These are phyloP conservation scores for Pantelozetes paolii DNA, from an alignment of 2,888 invertebrate genomes.

Conservation along the genomic window DNA sequence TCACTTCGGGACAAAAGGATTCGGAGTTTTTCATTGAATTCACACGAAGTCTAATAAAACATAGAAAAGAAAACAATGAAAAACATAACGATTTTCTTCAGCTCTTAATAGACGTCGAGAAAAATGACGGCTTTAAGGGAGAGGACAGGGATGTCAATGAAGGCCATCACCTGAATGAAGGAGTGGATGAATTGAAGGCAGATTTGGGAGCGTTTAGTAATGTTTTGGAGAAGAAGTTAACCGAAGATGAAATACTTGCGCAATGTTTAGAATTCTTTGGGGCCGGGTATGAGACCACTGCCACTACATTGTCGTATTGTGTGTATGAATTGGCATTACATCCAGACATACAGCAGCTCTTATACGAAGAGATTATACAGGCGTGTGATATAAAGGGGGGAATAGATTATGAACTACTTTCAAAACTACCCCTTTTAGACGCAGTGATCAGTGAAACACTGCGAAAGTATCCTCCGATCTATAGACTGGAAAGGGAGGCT, in stretches of 20 bases:
- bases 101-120: slow-evolving; percentile 33
- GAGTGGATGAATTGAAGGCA: background rate
- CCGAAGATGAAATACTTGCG: background rate
- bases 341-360: slow-evolving; percentile 57
- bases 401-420: background rate
- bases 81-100: slow-evolving; percentile 31
- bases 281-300: slow-evolving; percentile 65
- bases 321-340: slow-evolving; percentile 59
- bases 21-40: background rate
- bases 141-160: slow-evolving; percentile 16
- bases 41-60: background rate
- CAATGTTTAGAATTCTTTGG: slow-evolving; percentile 58
- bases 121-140: background rate
- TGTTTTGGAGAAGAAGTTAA: background rate
- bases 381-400: background rate
- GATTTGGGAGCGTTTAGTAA: background rate
- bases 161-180: slow-evolving; percentile 25
- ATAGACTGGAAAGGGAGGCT: background rate
- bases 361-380: slow-evolving; percentile 55
- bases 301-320: slow-evolving; percentile 60
- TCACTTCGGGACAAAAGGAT: no score
- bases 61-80: background rate
- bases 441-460: slow-evolving; percentile 36
- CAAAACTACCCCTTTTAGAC: slow-evolving; percentile 8
- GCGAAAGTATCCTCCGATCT: slow-evolving; percentile 20